phyloP scores from a whole-genome alignment of 30 jellyfish, hydroid and myxozoan species.

The Rhopilema esculentum region DNA sequence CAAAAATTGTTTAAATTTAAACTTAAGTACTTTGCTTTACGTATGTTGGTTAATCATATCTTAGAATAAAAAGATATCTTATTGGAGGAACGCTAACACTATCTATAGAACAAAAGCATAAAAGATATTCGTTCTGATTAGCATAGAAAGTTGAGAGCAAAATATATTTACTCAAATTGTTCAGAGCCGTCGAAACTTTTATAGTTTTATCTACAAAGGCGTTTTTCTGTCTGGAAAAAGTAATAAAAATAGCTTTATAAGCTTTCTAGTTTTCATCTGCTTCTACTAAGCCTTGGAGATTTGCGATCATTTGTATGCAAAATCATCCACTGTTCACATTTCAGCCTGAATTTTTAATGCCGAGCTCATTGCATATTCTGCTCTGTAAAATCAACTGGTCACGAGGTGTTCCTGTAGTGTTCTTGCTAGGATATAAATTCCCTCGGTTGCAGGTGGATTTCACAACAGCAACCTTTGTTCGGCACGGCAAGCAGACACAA shows the following conservation, averaged over 20 bases:
- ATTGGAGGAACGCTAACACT: too few relatives aligned
- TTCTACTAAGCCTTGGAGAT: not conserved
- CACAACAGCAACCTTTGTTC: slow-evolving; percentile 32
- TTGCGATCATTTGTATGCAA: not conserved
- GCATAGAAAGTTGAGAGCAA: too few relatives aligned
- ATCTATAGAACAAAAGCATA: too few relatives aligned
- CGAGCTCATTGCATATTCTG: slow-evolving; percentile 33
- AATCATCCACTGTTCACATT: slow-evolving; percentile 9
- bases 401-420: slow-evolving; percentile 21
- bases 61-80: too few relatives aligned
- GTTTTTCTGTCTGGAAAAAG: not conserved
- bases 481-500: slow-evolving; percentile 20
- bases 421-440: slow-evolving; percentile 17
- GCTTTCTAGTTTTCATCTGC: not conserved
- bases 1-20: too few relatives aligned
- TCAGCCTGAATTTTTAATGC: slow-evolving; percentile 18
- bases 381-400: slow-evolving; percentile 14
- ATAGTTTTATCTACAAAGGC: not conserved
- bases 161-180: too few relatives aligned
- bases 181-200: too few relatives aligned
- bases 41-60: too few relatives aligned
- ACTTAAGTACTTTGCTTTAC: too few relatives aligned
- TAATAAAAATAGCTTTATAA: not conserved
- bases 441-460: slow-evolving; percentile 54
- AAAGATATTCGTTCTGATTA: too few relatives aligned